A percentile compares a stretch with the other conserved stretches of the same genome.
phyloP scores from a whole-genome alignment of 2,113 vertebrate genomes.

The Nyctibius bracteatus region DNA sequence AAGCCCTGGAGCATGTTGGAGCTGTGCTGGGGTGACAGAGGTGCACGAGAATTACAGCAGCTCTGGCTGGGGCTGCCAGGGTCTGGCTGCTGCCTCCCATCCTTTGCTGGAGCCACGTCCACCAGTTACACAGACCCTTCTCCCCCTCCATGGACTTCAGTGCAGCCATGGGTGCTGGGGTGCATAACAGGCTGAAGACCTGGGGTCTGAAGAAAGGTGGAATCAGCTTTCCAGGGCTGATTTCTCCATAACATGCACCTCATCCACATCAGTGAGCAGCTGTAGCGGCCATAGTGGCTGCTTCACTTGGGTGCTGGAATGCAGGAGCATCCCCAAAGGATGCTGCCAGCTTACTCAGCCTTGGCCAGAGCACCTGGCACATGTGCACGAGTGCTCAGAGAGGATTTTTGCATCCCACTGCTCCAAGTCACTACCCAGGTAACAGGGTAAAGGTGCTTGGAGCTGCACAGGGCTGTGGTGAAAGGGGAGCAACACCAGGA shows the following conservation, averaged over 20 bases:
- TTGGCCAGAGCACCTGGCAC: background rate
- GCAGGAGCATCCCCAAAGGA: background rate
- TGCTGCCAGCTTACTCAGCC: background rate
- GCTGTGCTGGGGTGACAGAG: fast-evolving
- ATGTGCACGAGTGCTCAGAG: background rate
- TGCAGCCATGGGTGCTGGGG: background rate
- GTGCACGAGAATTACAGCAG: background rate
- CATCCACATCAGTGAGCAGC: background rate
- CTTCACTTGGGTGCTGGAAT: background rate
- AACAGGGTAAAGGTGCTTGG: background rate
- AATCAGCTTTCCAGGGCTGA: background rate
- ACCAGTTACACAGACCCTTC: background rate
- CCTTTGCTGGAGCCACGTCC: background rate
- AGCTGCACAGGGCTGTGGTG: background rate
- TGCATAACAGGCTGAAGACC: fast-evolving
- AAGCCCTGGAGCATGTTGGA: fast-evolving
- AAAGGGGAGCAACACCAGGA: background rate
- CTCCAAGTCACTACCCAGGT: background rate
- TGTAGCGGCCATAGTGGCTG: background rate
- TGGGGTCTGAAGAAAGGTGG: background rate
- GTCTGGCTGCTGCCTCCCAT: background rate
- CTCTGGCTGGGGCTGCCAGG: background rate
- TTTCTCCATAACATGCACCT: background rate
- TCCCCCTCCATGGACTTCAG: background rate
- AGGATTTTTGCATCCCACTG: background rate